Conservation (phyloP, 1,140 invertebrate species). For the Drosophila grimshawi region DNA sequence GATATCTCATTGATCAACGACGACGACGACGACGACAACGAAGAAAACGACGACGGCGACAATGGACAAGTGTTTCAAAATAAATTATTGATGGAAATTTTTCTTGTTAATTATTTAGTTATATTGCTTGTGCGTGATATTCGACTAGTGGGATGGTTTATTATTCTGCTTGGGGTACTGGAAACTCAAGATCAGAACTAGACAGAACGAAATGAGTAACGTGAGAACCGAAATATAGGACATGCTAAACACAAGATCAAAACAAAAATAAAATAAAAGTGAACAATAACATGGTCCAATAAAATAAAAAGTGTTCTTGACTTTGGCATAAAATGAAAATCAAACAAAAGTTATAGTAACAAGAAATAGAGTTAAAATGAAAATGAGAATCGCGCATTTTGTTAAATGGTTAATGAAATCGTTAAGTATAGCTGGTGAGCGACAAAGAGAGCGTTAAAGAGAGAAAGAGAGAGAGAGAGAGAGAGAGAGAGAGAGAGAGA, state of each 20-base stretch:
- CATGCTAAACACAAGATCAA: slow-evolving; percentile 35
- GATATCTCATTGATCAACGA: slow-evolving; percentile 46
- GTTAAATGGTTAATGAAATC: slow-evolving; percentile 10
- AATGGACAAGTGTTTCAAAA: slow-evolving; percentile 23
- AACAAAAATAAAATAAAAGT: background rate
- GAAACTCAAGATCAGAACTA: slow-evolving; percentile 25
- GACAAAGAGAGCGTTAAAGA: slow-evolving; percentile 40
- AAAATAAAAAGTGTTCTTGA: background rate
- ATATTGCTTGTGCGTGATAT: slow-evolving; percentile 6
- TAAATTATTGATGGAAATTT: slow-evolving; percentile 17
- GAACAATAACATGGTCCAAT: background rate
- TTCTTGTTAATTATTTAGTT: slow-evolving; percentile 1
- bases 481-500: slow-evolving; percentile 6
- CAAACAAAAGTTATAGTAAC: background rate
- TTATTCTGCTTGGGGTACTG: slow-evolving; percentile 36
- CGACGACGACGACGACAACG: background rate
- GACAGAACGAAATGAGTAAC: slow-evolving; percentile 29
- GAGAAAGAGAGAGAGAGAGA: slow-evolving; percentile 3
- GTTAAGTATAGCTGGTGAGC: slow-evolving; percentile 19
- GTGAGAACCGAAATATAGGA: slow-evolving; percentile 22
- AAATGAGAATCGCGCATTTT: slow-evolving; percentile 20
- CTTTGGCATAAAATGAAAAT: background rate
- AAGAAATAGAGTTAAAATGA: slow-evolving; percentile 2
- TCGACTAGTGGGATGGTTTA: slow-evolving; percentile 22
- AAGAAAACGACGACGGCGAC: slow-evolving; percentile 9